These are phyloP conservation scores for Chorisops tibialis DNA, from an alignment of 2,888 invertebrate species.

Conservation along the genomic window DNA sequence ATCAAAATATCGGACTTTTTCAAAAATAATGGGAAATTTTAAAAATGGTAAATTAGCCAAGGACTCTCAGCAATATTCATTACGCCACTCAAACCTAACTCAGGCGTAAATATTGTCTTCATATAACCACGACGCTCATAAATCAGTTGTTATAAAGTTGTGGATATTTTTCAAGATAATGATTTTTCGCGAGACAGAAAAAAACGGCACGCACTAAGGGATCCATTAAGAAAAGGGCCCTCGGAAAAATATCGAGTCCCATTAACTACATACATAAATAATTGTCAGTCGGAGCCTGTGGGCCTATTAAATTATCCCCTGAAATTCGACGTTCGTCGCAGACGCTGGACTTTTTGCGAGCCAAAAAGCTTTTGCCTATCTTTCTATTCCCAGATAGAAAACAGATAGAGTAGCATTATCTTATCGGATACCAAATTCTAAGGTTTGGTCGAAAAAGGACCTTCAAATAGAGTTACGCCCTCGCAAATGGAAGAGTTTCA, in stretches of 20 bases:
- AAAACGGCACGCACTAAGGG: too few species aligned
- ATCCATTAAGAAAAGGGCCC: background rate
- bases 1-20: too few species aligned
- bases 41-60: too few species aligned
- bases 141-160: constrained; percentile 11
- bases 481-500: background rate
- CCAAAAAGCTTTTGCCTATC: background rate
- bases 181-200: too few species aligned
- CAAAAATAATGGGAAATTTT: too few species aligned
- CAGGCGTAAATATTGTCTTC: background rate
- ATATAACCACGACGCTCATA: background rate
- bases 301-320: constrained; percentile 17
- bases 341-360: background rate
- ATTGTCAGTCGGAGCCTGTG: constrained; percentile 3
- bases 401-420: background rate
- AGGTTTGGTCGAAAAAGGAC: background rate
- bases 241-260: background rate
- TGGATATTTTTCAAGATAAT: background rate
- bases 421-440: background rate
- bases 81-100: background rate
- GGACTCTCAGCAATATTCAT: too few species aligned
- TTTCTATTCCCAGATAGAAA: background rate
- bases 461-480: background rate
- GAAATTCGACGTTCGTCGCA: background rate
- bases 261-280: constrained; percentile 21